Evolutionary conservation across 2,888 invertebrate genomes (phyloP), one percentile per base, ranked within the genome.

Genomic region (Xestoiulus laeticollis): DNA sequence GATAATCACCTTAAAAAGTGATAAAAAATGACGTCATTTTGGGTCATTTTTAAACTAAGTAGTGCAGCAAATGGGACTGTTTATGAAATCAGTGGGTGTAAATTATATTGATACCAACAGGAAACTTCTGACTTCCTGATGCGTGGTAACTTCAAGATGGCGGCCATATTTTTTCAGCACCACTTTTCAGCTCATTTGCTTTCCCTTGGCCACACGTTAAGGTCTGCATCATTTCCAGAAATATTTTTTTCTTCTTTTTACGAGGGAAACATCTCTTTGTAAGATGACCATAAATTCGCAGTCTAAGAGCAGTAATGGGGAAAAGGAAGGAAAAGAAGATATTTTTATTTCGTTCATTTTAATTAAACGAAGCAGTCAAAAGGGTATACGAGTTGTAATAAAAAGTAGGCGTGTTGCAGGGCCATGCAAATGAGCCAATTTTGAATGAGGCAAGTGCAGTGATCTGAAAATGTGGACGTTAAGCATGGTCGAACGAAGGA

Each of bases 291-390:
- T 68, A n/a, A 68, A 22, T 68, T 68, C n/a, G 19, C n/a, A n/a
- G n/a, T n/a, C 16, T n/a, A 6, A 1, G n/a, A 8, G 5, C 59
- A 22, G 22, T 68, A 68, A 22, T 68, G 59, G 59, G n/a, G 5
- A 8, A 6, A 68, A 68, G 26, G 26, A 68, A 26, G 59, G 26
- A 68, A 68, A 68, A 68, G 3, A 26, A 68, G 6, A 4, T 22
- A n/a, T 68, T 68, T 68, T 68, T 68, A 68, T 68, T 68, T 68
- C 22, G 22, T 68, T 22, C 59, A 68, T 68, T 68, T 68, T 68
- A 68, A 68, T 68, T 68, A 68, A 68, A 22, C 59, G 59, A 68
- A 6, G 59, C 59, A 22, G 59, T 68, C 19, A 53, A 19, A 14
- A 53, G 53, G 53, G n/a, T n/a, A 53, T 53, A 19, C 19, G 53